A percentile compares a stretch with the other conserved stretches of the same genome.
phyloP scores from a whole-genome alignment of 2,113 vertebrate species.

The Macquaria ambigua region DNA sequence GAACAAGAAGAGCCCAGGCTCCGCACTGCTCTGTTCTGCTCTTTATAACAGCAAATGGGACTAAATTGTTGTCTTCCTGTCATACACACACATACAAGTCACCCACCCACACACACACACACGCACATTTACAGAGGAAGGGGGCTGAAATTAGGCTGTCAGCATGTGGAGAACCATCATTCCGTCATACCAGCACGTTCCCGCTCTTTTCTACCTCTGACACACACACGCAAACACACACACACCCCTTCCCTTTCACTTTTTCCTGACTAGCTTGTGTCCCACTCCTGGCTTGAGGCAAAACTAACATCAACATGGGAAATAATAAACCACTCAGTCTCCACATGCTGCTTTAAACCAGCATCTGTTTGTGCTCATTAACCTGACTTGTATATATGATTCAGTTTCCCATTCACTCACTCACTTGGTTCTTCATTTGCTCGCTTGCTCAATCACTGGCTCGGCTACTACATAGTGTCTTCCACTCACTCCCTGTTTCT shows the following conservation, averaged over 20 bases:
- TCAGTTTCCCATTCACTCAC: constrained; percentile 61
- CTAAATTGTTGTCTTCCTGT: constrained; percentile 96
- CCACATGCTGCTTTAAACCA: constrained; percentile 32
- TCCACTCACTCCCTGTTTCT: constrained; percentile 13
- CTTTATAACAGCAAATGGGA: constrained; percentile 92
- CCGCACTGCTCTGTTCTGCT: constrained; percentile 82
- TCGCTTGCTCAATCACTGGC: constrained; percentile 21
- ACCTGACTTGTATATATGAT: constrained; percentile 60
- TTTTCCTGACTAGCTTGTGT: constrained; percentile 29
- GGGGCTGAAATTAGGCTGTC: constrained; percentile 87
- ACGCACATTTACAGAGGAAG: constrained; percentile 64
- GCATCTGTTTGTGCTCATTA: constrained; percentile 65
- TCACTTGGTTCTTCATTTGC: constrained; percentile 35
- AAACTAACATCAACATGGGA: constrained; percentile 65
- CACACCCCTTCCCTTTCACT: constrained; percentile 50
- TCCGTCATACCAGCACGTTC: constrained; percentile 84
- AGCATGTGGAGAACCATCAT: constrained; percentile 83
- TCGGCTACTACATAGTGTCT: constrained; percentile 14
- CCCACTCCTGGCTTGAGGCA: constrained; percentile 40
- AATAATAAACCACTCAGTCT: constrained; percentile 57
- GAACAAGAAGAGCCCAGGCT: constrained; percentile 56
- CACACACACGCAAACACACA: constrained; percentile 22
- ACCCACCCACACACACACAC: constrained; percentile 65
- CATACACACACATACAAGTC: constrained; percentile 64
- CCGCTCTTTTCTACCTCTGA: constrained; percentile 50